Conservation (phyloP, 2,888 invertebrate genomes). For the Andrena chrysosceles region DNA sequence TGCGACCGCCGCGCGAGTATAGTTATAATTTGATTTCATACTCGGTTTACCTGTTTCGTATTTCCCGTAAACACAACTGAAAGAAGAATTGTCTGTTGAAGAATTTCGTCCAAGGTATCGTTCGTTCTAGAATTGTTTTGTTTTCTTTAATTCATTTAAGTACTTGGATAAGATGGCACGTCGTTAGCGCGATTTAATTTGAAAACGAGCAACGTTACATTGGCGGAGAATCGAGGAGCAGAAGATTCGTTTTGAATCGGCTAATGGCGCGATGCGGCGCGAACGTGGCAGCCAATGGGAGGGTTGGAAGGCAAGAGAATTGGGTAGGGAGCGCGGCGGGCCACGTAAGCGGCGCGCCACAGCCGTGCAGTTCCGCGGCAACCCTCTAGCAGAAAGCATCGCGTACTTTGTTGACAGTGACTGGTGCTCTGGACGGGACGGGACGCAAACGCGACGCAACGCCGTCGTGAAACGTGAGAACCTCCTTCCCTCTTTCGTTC, state of each 20-base stretch:
- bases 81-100: neutral
- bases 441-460: neutral
- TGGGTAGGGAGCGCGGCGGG: slow-evolving; percentile 13
- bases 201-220: slow-evolving; percentile 7
- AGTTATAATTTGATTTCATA: slow-evolving; percentile 36
- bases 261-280: slow-evolving; percentile 38
- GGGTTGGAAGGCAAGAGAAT: neutral
- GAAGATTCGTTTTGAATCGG: slow-evolving; percentile 26
- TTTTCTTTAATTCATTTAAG: neutral
- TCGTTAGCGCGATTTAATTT: neutral
- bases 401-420: slow-evolving; percentile 22
- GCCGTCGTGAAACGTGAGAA: slow-evolving; percentile 74
- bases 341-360: slow-evolving; percentile 35
- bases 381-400: slow-evolving; percentile 71
- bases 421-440: slow-evolving; percentile 38
- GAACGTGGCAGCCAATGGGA: slow-evolving; percentile 41
- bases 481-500: slow-evolving; percentile 52
- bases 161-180: neutral
- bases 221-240: neutral
- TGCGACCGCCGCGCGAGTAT: slow-evolving; percentile 35
- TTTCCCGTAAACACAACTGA: neutral
- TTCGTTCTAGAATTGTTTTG: neutral
- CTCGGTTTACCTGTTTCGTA: neutral
- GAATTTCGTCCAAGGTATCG: neutral
- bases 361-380: slow-evolving; percentile 75